Percentiles rank a stretch among this genome's conserved stretches.
Conservation (phyloP, 2,888 invertebrate species). For the Tenodera sinensis region DNA sequence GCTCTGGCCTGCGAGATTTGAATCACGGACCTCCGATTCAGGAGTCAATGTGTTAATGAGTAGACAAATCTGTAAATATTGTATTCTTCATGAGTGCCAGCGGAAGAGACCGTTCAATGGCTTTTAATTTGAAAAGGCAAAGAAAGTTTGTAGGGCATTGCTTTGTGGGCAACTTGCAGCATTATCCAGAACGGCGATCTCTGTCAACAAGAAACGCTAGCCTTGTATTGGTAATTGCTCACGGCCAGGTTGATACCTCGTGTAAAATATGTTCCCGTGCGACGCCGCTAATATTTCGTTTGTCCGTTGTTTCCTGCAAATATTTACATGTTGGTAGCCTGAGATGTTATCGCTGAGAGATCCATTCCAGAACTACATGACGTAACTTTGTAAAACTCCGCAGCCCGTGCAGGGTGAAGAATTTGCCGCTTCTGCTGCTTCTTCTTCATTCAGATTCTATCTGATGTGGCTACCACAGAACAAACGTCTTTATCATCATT, state of each 20-base stretch:
- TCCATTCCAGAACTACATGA: not conserved
- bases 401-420: not conserved
- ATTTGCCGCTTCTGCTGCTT: not conserved
- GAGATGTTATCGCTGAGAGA: not conserved
- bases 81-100: too few relatives aligned
- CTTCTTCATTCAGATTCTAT: not conserved
- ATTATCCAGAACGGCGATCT: not conserved
- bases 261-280: not conserved
- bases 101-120: too few relatives aligned
- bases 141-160: too few relatives aligned
- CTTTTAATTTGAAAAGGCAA: too few relatives aligned
- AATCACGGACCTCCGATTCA: too few relatives aligned
- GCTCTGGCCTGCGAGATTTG: too few relatives aligned
- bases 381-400: not conserved
- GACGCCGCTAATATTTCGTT: not conserved
- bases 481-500: not conserved
- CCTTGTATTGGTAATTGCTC: not conserved
- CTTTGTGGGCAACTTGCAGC: not conserved
- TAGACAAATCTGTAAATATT: too few relatives aligned
- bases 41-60: too few relatives aligned
- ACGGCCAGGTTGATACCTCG: not conserved
- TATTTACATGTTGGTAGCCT: not conserved
- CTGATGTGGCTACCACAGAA: not conserved
- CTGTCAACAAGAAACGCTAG: not conserved
- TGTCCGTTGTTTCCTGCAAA: conserved; percentile 1